Conservation (phyloP, 2,113 vertebrate genomes). For the Plectropomus leopardus region DNA sequence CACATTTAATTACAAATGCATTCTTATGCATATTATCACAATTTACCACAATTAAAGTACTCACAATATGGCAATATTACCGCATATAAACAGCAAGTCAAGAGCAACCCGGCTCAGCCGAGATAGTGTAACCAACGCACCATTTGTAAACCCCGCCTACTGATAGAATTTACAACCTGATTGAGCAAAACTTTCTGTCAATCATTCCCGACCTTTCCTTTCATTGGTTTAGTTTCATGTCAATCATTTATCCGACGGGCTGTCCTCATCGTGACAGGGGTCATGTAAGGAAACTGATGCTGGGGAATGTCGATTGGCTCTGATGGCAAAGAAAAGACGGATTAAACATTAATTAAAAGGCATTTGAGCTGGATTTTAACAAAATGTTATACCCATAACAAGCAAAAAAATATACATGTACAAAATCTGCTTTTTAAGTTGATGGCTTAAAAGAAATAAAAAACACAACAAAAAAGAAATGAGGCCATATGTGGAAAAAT, state of each 20-base stretch:
- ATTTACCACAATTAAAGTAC: rapidly evolving
- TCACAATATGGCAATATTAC: rapidly evolving
- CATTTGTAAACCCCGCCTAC: neutral
- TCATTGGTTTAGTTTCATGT: conserved; percentile 24
- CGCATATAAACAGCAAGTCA: rapidly evolving
- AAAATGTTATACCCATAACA: neutral
- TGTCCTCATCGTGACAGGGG: neutral
- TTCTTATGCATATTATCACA: rapidly evolving
- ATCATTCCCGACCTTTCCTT: neutral
- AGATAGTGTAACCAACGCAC: rapidly evolving
- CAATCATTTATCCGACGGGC: conserved; percentile 12
- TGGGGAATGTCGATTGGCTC: neutral
- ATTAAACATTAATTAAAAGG: neutral
- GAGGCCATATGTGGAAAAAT: too few species aligned
- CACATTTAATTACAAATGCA: too few species aligned
- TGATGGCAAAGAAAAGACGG: neutral
- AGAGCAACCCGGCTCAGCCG: rapidly evolving
- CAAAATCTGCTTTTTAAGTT: neutral
- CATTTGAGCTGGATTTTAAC: too few species aligned
- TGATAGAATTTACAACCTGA: neutral
- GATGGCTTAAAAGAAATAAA: neutral
- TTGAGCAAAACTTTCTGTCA: conserved; percentile 17
- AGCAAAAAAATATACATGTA: neutral
- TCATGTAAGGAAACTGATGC: conserved; percentile 1
- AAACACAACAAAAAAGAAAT: neutral